phyloP scores from a whole-genome alignment of 2,797 vertebrate genomes.

The Amazona finschi region DNA sequence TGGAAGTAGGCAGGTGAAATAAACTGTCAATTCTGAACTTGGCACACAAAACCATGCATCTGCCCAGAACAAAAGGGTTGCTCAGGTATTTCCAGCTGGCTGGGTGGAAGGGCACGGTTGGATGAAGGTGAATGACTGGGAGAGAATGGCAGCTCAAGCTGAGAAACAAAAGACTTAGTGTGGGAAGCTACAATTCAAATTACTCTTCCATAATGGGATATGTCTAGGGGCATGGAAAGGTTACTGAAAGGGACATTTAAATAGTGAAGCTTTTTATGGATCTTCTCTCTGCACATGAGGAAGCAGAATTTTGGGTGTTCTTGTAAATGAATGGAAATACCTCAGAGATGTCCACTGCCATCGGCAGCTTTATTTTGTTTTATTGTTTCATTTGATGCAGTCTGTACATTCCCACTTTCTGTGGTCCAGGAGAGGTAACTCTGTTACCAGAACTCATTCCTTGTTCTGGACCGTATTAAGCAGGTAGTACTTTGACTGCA shows the following conservation, averaged over 20 bases:
- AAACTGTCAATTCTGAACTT: background rate
- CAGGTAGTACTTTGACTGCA: background rate
- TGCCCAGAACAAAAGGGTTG: background rate
- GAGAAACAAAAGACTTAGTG: background rate
- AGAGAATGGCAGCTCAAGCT: background rate
- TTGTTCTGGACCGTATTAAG: background rate
- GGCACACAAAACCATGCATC: background rate
- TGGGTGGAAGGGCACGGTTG: background rate
- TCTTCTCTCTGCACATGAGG: background rate
- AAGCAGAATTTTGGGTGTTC: background rate
- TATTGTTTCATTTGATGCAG: background rate
- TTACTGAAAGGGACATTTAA: background rate
- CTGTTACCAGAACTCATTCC: background rate
- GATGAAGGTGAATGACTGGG: background rate
- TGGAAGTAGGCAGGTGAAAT: background rate
- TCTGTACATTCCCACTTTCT: background rate
- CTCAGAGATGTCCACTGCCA: background rate
- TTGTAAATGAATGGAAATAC: background rate
- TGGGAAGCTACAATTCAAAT: background rate
- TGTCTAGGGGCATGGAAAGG: background rate
- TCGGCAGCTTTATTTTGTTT: too few species aligned
- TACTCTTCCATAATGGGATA: background rate
- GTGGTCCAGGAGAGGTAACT: background rate
- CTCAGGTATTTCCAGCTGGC: background rate
- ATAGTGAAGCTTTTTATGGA: background rate